A percentile compares a stretch with the other conserved stretches of the same genome.
Conservation (phyloP, 1,140 invertebrate genomes). For the Rhizoglyphus robini region DNA sequence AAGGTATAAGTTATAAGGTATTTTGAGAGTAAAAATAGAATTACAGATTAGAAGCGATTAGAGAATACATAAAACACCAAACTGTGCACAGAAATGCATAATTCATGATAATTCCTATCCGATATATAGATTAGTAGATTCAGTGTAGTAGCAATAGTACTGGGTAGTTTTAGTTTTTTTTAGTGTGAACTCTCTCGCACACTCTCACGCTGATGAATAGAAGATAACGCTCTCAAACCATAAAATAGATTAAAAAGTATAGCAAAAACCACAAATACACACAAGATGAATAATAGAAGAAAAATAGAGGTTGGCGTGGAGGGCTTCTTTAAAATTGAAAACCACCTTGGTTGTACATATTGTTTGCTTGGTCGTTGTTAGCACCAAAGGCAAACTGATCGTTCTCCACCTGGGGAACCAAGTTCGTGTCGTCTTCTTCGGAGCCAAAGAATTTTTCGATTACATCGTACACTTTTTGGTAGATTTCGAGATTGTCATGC, state of each 20-base stretch:
- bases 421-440: constrained; percentile 57
- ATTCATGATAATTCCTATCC: too few species aligned
- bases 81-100: too few species aligned
- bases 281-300: neutral
- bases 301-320: neutral
- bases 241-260: neutral
- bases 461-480: constrained; percentile 88
- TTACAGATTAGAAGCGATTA: too few species aligned
- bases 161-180: neutral
- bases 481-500: constrained; percentile 89
- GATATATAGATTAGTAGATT: neutral
- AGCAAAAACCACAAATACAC: constrained; percentile 1
- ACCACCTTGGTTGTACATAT: neutral
- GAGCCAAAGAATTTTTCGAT: constrained; percentile 88
- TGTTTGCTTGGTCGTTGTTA: neutral
- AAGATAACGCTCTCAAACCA: neutral
- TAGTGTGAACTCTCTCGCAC: neutral
- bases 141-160: neutral
- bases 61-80: too few species aligned
- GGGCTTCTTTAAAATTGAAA: neutral
- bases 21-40: too few species aligned
- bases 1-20: too few species aligned
- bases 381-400: neutral
- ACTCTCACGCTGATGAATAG: neutral
- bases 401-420: neutral